Evolutionary conservation across 1,140 invertebrate genomes (phyloP), one percentile per base, ranked within the genome.

Genomic region (Proctacanthus coquilletti): DNA sequence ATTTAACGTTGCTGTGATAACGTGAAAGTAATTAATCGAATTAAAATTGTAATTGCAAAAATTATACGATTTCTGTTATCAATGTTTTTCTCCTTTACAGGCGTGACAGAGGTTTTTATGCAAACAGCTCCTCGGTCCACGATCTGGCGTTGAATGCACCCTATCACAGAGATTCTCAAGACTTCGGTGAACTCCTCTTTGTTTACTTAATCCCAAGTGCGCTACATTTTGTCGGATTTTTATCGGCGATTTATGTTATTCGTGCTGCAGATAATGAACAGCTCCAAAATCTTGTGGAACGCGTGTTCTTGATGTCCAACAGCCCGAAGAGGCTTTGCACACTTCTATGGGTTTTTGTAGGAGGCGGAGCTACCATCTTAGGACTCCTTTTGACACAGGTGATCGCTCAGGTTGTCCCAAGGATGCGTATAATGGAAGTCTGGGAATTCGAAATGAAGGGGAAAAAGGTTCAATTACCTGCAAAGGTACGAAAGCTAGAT

Each of bases 281-380:
- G 45, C 58, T 91, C 20, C 83, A 85, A 52, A 83, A 84, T 61
- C 62, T 91, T n/a, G 87, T 91, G 74, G 86, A 91, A 61, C 72
- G 83, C 46, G 84, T 85, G 45, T 58, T 57, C 19, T 42, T 59
- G 8, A 52, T 53, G 20, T 55, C 47, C 2, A 43, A 53, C 20
- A 48, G 52, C 13, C 79, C 81, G 18, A 75, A 68, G 39, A 68
- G 68, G 20, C 56, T 83, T 9, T 67, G 82, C 11, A 66, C 66
- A 44, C 75, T 70, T 46, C 48, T 84, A 0, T 83, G 80, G 78
- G 49, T 78, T 13, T 80, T 80, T 43, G 71, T 84, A 44, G 65
- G 66, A 19, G 45, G 75, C 21, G 72, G 78, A 48, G 46, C 74
- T 17, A 44, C 79, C 2, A 79, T 80, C 71, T 74, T 80, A 53